phyloP scores from a whole-genome alignment of 2,113 vertebrate genomes.

The Chinchilla lanigera region DNA sequence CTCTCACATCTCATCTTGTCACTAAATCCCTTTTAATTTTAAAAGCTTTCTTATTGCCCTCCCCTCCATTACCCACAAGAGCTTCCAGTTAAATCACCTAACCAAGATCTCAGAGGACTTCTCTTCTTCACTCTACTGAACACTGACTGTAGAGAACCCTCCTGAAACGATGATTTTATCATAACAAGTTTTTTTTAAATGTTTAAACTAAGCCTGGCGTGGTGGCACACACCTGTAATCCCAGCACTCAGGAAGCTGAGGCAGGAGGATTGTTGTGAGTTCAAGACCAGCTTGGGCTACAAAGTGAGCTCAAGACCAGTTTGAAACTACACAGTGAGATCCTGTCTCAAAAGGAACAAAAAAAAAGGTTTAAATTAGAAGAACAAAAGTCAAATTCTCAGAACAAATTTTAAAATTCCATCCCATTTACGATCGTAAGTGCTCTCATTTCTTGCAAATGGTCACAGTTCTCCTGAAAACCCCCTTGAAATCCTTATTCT shows the following conservation, averaged over 20 bases:
- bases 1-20: not conserved
- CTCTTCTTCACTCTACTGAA: not conserved
- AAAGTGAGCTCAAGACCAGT: too few relatives aligned
- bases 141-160: not conserved
- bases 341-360: too few relatives aligned
- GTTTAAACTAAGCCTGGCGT: too few relatives aligned
- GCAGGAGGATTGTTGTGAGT: too few relatives aligned
- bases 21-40: not conserved
- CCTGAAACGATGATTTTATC: not conserved
- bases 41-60: not conserved
- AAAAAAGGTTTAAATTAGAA: conserved; percentile 1
- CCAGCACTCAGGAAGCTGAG: too few relatives aligned
- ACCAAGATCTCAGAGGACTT: not conserved
- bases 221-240: too few relatives aligned
- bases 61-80: not conserved
- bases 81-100: not conserved
- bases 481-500: not conserved
- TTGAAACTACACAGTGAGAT: too few relatives aligned
- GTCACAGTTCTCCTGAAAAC: not conserved
- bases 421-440: not conserved
- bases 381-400: not conserved
- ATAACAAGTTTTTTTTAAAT: not conserved
- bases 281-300: too few relatives aligned
- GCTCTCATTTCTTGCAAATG: not conserved
- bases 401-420: not conserved